A percentile compares a stretch with the other conserved stretches of the same genome.
Conservation (phyloP, 2,113 vertebrate species). For the Aegithalos caudatus region DNA sequence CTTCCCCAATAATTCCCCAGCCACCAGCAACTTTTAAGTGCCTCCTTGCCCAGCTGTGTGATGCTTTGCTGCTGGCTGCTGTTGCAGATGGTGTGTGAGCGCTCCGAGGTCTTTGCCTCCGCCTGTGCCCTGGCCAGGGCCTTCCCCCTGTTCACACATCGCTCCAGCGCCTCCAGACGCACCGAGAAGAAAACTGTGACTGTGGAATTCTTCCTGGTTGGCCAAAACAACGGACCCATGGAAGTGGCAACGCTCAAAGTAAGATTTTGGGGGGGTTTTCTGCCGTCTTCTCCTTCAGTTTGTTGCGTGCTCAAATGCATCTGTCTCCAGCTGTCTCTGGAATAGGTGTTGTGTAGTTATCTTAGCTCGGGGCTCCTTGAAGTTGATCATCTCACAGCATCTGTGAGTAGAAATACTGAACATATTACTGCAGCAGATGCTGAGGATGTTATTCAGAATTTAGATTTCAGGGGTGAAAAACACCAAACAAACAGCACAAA, state of each 20-base stretch:
- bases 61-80: neutral
- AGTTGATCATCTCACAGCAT: neutral
- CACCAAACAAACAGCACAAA: neutral
- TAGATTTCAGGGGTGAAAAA: neutral
- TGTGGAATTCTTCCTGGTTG: constrained; percentile 88
- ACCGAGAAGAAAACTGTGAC: constrained; percentile 85
- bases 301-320: neutral
- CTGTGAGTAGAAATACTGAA: neutral
- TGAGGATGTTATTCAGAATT: neutral
- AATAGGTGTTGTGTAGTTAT: neutral
- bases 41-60: neutral
- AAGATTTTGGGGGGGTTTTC: neutral
- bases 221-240: constrained; percentile 82
- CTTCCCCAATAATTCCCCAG: neutral
- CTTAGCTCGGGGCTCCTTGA: neutral
- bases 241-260: constrained; percentile 84
- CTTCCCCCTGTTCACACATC: constrained; percentile 91
- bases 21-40: neutral
- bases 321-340: neutral
- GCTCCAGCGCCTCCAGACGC: constrained; percentile 80
- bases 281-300: neutral
- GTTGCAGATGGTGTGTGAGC: constrained; percentile 93
- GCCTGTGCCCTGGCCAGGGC: constrained; percentile 90
- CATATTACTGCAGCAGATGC: neutral
- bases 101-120: constrained; percentile 86